phyloP scores from a whole-genome alignment of 2,888 invertebrate genomes.

The Temnothorax rugatulus region DNA sequence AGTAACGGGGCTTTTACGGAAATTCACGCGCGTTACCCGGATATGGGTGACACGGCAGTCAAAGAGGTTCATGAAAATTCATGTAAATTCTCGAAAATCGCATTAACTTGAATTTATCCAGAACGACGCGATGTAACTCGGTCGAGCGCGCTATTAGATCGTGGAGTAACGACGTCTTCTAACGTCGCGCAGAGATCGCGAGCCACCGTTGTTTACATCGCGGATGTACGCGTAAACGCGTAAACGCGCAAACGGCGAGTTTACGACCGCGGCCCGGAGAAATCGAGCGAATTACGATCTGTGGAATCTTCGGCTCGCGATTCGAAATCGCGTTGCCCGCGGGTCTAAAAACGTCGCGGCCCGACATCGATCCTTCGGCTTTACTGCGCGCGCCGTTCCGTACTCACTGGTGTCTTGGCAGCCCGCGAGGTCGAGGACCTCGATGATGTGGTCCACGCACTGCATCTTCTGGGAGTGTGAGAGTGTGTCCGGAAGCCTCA shows the following conservation, averaged over 20 bases:
- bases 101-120: background rate
- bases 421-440: slow-evolving; percentile 91
- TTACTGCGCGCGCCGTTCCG: slow-evolving; percentile 58
- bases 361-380: slow-evolving; percentile 45
- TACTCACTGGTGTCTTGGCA: slow-evolving; percentile 92
- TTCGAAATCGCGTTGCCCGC: slow-evolving; percentile 11
- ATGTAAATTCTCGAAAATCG: background rate
- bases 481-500: slow-evolving; percentile 91
- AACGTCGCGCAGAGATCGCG: background rate
- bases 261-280: slow-evolving; percentile 5
- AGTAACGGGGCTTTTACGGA: background rate
- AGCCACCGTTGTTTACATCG: slow-evolving; percentile 11
- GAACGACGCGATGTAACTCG: background rate
- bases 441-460: slow-evolving; percentile 92
- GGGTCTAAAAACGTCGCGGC: slow-evolving; percentile 47
- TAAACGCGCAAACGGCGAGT: background rate
- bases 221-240: background rate
- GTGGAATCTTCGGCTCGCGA: slow-evolving; percentile 3
- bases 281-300: slow-evolving; percentile 4
- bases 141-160: slow-evolving; percentile 20
- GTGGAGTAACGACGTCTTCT: slow-evolving; percentile 7
- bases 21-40: background rate
- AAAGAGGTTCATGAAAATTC: background rate
- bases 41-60: background rate
- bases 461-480: slow-evolving; percentile 91